phyloP scores from a whole-genome alignment of 2,113 vertebrate species.

The Tachuris rubrigastra region DNA sequence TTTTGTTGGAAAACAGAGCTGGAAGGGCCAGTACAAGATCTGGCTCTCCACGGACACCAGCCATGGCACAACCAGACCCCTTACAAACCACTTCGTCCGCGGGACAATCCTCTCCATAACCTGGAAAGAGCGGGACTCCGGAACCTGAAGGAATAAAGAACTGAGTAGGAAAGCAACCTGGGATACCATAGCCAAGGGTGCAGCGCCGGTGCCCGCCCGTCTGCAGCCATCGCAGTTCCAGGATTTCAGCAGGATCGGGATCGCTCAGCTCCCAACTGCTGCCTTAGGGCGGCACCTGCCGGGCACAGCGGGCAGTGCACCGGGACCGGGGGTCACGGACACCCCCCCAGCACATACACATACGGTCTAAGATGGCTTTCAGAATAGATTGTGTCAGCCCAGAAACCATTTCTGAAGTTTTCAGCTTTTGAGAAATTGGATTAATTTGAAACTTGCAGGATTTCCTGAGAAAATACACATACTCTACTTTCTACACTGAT shows the following conservation, averaged over 20 bases:
- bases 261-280: fast-evolving
- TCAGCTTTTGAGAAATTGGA: fast-evolving
- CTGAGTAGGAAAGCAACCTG: fast-evolving
- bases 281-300: not conserved
- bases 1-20: fast-evolving
- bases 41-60: not conserved
- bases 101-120: fast-evolving
- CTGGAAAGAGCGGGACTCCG: not conserved
- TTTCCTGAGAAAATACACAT: not conserved
- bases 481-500: not conserved
- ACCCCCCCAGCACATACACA: not conserved
- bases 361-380: fast-evolving
- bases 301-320: not conserved
- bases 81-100: fast-evolving
- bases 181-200: fast-evolving
- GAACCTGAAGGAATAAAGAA: fast-evolving
- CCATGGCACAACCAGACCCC: not conserved
- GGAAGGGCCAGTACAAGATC: not conserved
- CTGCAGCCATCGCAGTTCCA: fast-evolving
- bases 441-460: not conserved
- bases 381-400: too few relatives aligned
- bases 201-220: not conserved
- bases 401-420: not conserved
- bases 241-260: fast-evolving
- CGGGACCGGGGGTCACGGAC: not conserved